Base-by-base conservation (phyloP, 2,797 vertebrate species). In the Aeoliscus strigatus region DNA sequence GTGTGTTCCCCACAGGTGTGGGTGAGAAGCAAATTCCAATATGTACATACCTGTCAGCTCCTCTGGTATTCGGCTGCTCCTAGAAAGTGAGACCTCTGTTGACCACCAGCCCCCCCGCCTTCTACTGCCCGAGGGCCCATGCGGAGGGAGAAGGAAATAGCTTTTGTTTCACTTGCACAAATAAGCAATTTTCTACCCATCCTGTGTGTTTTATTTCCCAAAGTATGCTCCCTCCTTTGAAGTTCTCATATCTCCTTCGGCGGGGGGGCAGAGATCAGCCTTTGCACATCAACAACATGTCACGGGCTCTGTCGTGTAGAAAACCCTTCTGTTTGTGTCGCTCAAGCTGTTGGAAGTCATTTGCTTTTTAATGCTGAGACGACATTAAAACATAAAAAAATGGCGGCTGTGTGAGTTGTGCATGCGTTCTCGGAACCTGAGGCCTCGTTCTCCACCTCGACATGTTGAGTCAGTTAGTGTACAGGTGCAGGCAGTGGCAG, bases 11-110 rank as follows among this genome's bases (percentile, higher is more conserved):
- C 61, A 66, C 86, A 88, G 86, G 85, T 88, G 80, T 88, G 82
- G 70, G 63, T 63, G 60, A 71, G 79, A 73, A 75, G 74, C 66
- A 82, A 82, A 89, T 88, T 88, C 86, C 84, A 75, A 67, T 78
- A 74, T 62, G 66, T 42, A 71, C 70, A 78, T 86, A 86, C 82
- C 82, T 88, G 84, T 82, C 82, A 78, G 75, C 66, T 84, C 59
- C 44, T 65, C 63, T 67, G 66, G 77, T 66, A 69, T 83, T 85
- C 68, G 70, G 62, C 68, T 66, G 73, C 61, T 71, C 65, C 70
- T 66, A 50, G 68, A 83, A 57, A 73, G 43, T 63, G 46, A 49
- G 61, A 61, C 69, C 70, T 62, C 38, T 55, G 49, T 55, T 78
- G 70, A 68, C 66, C 72, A 66, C 36, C 44, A 6, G 1, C 54